phyloP scores from a whole-genome alignment of 1,140 invertebrate genomes.

The Coenobita brevimanus region DNA sequence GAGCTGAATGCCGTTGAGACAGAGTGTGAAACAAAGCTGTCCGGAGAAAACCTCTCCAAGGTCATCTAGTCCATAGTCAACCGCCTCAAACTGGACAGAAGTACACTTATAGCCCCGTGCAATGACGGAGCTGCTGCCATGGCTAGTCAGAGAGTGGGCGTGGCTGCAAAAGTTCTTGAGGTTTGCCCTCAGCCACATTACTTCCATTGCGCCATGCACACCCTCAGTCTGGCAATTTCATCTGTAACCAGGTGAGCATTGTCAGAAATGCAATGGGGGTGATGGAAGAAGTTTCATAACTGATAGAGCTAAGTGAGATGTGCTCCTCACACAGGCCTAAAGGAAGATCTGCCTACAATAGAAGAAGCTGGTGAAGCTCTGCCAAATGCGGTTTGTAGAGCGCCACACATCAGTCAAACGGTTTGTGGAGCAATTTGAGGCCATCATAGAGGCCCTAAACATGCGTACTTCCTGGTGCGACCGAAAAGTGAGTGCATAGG shows the following conservation, averaged over 20 bases:
- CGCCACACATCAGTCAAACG: no score
- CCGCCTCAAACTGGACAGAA: constrained; percentile 9
- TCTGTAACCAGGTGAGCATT: not conserved
- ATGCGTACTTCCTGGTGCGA: no score
- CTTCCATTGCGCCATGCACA: constrained; percentile 29
- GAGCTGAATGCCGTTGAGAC: not conserved
- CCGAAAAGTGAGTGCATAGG: no score
- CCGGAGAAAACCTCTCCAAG: constrained; percentile 10
- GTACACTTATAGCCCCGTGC: not conserved
- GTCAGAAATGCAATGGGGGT: not conserved
- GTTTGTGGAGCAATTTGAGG: no score
- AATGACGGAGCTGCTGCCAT: constrained; percentile 17
- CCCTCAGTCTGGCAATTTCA: constrained; percentile 2
- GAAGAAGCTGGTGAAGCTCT: no score
- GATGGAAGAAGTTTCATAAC: not conserved
- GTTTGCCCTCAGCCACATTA: not conserved
- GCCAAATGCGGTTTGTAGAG: no score
- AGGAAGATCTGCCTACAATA: no score
- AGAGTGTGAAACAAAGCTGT: not conserved
- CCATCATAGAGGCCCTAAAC: no score
- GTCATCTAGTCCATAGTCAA: not conserved
- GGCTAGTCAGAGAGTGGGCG: constrained; percentile 2
- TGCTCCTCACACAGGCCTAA: not conserved
- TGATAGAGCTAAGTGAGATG: not conserved
- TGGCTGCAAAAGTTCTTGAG: not conserved